phyloP scores from a whole-genome alignment of 2,797 vertebrate genomes.

The Alcedo quadribrachys region DNA sequence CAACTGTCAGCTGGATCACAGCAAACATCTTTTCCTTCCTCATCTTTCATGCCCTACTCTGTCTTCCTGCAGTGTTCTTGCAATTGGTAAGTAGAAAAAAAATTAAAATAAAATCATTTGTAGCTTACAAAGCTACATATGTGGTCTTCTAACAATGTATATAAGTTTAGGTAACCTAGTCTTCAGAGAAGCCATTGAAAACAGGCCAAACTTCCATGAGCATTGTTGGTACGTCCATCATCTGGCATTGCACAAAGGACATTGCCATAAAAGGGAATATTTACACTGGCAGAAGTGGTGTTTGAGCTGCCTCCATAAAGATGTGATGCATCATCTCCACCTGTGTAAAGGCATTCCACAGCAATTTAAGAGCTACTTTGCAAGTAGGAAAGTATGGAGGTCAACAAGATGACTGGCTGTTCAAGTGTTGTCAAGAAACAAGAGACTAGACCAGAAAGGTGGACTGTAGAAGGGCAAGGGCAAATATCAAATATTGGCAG shows the following conservation, averaged over 20 bases:
- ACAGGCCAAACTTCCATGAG: neutral
- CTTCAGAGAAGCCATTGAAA: neutral
- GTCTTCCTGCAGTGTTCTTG: constrained; percentile 10
- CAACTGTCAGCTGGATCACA: constrained; percentile 65
- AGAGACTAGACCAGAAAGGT: neutral
- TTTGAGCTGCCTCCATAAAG: neutral
- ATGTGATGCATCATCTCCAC: fast-evolving
- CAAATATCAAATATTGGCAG: neutral
- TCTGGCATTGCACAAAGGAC: neutral
- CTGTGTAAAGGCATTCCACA: neutral
- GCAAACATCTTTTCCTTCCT: constrained; percentile 63
- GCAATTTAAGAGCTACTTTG: neutral
- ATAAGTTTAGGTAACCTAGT: neutral
- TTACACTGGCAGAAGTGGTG: neutral
- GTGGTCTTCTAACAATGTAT: neutral
- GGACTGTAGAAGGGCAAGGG: neutral
- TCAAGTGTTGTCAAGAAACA: neutral
- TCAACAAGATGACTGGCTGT: neutral
- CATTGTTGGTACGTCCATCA: neutral
- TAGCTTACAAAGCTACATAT: neutral
- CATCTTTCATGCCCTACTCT: constrained; percentile 43
- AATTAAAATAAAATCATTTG: neutral
- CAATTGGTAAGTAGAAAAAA: neutral
- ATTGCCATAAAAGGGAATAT: neutral
- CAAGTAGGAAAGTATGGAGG: neutral